These are phyloP conservation scores for Sebastes alutus DNA, from an alignment of 2,797 vertebrate genomes.

Conservation along the genomic window DNA sequence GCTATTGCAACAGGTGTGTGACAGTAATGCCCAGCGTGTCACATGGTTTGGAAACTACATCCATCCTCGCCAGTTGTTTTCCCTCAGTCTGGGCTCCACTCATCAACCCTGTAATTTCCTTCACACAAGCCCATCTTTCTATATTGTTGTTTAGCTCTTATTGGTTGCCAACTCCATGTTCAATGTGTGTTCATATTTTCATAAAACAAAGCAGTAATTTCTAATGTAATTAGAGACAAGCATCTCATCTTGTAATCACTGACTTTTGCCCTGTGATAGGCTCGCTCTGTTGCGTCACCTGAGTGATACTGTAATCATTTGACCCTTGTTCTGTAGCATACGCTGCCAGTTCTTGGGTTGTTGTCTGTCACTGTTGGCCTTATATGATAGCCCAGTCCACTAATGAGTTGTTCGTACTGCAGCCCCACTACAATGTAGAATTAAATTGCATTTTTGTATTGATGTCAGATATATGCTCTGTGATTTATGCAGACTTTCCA, in stretches of 20 bases:
- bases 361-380: background rate
- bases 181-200: background rate
- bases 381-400: background rate
- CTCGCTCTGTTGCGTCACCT: conserved; percentile 61
- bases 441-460: background rate
- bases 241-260: conserved; percentile 28
- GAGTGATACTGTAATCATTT: conserved; percentile 63
- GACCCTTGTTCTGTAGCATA: conserved; percentile 63
- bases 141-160: background rate
- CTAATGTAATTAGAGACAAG: background rate
- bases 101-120: background rate
- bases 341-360: background rate
- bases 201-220: conserved; percentile 8
- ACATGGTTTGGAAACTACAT: conserved; percentile 35
- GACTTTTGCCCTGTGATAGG: conserved; percentile 66
- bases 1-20: conserved; percentile 51
- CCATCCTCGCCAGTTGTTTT: background rate
- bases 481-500: background rate
- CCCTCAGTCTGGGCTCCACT: background rate
- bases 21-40: conserved; percentile 13
- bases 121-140: background rate
- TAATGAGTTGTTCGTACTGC: background rate
- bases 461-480: background rate
- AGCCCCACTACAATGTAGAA: background rate
- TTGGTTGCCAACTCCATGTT: background rate